These are phyloP conservation scores for Aromia moschata DNA, from an alignment of 2,888 invertebrate species.

Conservation along the genomic window DNA sequence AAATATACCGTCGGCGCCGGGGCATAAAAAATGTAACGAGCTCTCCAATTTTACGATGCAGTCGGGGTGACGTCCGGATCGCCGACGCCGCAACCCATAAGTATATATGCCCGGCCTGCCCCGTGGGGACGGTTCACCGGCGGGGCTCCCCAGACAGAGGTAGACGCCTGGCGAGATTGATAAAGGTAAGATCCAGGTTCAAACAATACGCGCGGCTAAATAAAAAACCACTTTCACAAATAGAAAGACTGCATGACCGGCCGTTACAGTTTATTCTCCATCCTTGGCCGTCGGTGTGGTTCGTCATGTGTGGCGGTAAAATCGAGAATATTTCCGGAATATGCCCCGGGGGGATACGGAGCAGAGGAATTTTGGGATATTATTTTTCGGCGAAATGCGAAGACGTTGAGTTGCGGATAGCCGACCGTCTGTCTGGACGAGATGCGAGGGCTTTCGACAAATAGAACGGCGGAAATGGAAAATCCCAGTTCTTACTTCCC, in stretches of 20 bases:
- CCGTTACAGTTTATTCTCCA: constrained; percentile 20
- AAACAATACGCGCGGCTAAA: constrained; percentile 13
- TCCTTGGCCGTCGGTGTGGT: constrained; percentile 1
- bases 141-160: constrained; percentile 20
- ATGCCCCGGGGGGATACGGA: background rate
- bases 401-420: no score
- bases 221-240: constrained; percentile 25
- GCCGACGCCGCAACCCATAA: constrained; percentile 16
- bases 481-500: no score
- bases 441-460: no score
- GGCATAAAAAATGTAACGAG: constrained; percentile 11
- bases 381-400: no score
- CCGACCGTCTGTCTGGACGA: no score
- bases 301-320: background rate
- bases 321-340: background rate
- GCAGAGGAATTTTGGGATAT: no score
- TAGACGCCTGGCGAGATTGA: constrained; percentile 18
- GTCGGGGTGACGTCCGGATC: constrained; percentile 15
- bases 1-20: constrained; percentile 4
- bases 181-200: constrained; percentile 20
- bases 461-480: no score
- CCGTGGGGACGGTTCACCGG: constrained; percentile 16
- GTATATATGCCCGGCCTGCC: constrained; percentile 9
- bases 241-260: constrained; percentile 23
- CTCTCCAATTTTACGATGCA: constrained; percentile 15